Base-by-base conservation (phyloP, 2,888 invertebrate species). In the Galerucella calmariensis region DNA sequence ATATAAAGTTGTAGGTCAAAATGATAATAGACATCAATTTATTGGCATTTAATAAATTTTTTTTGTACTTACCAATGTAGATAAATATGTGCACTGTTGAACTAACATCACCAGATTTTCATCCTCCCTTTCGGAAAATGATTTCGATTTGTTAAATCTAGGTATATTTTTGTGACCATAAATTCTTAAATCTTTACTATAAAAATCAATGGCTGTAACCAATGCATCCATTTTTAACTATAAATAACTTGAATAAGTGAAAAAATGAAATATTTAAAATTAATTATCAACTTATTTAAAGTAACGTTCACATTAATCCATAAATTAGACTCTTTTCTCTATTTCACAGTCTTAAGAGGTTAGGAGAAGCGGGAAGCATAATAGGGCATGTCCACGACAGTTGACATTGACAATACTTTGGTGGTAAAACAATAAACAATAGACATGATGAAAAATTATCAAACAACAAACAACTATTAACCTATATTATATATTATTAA, bases 91-190 rank as follows among this genome's bases (percentile, higher is more conserved):
- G 84, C 94, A 94, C 80, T 91, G 90, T 67, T 92, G 88, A 76
- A 91, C 91, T 77, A 95, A 87, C 75, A 92, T 88, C 65, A 95
- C 85, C 71, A 95, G 84, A 65, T 91, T 86, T 24, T 92, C 90
- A 83, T 96, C 96, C 58, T 92, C 89, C 81, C 95, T 89, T 74
- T 92, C 92, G 70, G 90, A 87, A 87, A 95, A 95, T 1, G 91
- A 89, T 82, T 92, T 91, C 4, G 92, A 89, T 79, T 92, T 90
- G 77, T 91, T 89, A 83, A 92, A 92, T 78, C 91, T 89, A 0
- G 94, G 94, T 67, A 94, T 83, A 48, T 91, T 90, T 82, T 92
- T 89, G 78, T 94, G 92, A 0, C 92, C 94, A 81, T 92, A 94
- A 67, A 92, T 89, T 78, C 89, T 86, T 77, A 95, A 85, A 5